These are phyloP conservation scores for Acanthisitta chloris DNA, from an alignment of 2,113 vertebrate species.

Conservation along the genomic window DNA sequence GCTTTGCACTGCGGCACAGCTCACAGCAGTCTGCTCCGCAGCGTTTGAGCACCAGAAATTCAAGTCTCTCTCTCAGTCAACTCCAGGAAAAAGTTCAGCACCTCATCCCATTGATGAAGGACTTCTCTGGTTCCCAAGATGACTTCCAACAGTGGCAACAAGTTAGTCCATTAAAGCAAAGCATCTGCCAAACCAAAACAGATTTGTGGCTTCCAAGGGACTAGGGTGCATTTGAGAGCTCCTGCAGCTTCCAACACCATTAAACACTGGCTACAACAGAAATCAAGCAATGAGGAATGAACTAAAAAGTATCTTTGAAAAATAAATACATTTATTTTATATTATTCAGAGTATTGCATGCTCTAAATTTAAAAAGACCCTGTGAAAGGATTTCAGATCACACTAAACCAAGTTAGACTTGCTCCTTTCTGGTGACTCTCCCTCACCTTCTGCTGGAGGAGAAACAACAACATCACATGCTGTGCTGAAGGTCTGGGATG, in stretches of 20 bases:
- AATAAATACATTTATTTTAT: not conserved
- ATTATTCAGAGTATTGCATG: not conserved
- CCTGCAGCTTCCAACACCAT: not conserved
- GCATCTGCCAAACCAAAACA: not conserved
- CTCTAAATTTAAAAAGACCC: not conserved
- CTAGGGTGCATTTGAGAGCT: not conserved
- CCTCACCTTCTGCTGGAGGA: conserved; percentile 25
- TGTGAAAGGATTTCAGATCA: not conserved
- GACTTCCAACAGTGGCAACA: not conserved
- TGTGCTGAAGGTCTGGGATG: not conserved
- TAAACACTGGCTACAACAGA: not conserved
- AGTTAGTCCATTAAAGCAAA: not conserved
- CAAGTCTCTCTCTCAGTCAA: rapidly evolving
- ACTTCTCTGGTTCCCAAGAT: not conserved
- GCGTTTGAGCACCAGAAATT: not conserved
- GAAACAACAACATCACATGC: conserved; percentile 47
- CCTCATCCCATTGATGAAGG: not conserved
- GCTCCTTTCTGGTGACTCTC: not conserved
- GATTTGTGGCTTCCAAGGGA: not conserved
- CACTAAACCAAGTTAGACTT: not conserved
- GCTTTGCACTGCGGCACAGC: not conserved
- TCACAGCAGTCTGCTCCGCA: rapidly evolving
- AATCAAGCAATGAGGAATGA: not conserved
- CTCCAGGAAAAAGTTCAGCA: not conserved
- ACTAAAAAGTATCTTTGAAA: not conserved